Percentiles rank a stretch among this genome's conserved stretches.
Evolutionary conservation across 1,140 invertebrate species (phyloP).

Genomic region (Drosophila jambulina): DNA sequence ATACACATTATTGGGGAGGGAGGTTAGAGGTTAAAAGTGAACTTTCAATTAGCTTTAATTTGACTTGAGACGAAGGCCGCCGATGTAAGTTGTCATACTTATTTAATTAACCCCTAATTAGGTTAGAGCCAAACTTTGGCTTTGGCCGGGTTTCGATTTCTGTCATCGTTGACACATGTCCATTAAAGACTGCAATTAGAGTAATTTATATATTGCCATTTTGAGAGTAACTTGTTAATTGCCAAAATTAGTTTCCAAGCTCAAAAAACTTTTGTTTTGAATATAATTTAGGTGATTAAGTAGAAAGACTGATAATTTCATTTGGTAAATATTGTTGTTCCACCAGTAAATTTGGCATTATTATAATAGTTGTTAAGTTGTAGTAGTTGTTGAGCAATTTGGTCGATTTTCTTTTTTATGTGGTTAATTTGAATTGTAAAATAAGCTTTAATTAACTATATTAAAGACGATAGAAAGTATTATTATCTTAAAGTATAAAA

Average conservation of each 20-base stretch:
- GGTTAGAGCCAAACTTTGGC: conserved; percentile 4
- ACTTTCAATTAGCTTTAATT: conserved; percentile 26
- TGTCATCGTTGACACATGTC: not conserved
- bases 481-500: no score
- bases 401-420: no score
- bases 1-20: not conserved
- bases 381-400: no score
- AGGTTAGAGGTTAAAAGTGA: conserved; percentile 13
- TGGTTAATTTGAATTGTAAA: no score
- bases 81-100: conserved; percentile 9
- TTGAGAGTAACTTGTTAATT: not conserved
- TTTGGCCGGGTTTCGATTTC: not conserved
- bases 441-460: no score
- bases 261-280: not conserved
- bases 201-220: not conserved
- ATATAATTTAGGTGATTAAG: not conserved
- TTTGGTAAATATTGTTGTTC: not conserved
- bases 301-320: not conserved
- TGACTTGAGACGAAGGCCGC: not conserved
- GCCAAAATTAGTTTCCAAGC: not conserved
- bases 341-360: not conserved
- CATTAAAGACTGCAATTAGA: not conserved
- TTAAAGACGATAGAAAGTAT: no score
- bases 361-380: not conserved
- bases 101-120: conserved; percentile 21